phyloP scores from a whole-genome alignment of 2,888 invertebrate species.

The Drosophila incognita region DNA sequence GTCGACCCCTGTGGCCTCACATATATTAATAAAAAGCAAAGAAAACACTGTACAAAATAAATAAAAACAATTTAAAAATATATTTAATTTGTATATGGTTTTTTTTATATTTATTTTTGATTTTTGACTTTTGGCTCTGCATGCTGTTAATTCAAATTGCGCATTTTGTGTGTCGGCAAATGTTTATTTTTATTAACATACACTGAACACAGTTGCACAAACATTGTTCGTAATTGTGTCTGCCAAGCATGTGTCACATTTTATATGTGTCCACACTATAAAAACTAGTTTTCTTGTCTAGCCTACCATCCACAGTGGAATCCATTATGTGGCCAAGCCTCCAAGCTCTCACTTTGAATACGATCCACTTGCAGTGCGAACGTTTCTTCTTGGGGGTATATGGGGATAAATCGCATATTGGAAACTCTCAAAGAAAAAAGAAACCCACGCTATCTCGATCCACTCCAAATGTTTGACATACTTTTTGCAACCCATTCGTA shows the following conservation, averaged over 20 bases:
- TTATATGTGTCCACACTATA: slow-evolving; percentile 25
- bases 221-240: slow-evolving; percentile 68
- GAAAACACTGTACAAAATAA: slow-evolving; percentile 5
- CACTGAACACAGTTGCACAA: slow-evolving; percentile 43
- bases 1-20: slow-evolving; percentile 51
- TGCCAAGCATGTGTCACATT: slow-evolving; percentile 55
- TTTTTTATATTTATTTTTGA: neutral
- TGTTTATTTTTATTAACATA: slow-evolving; percentile 60
- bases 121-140: slow-evolving; percentile 33
- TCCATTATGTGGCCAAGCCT: slow-evolving; percentile 44
- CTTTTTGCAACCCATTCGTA: slow-evolving; percentile 34
- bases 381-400: neutral
- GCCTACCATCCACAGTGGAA: slow-evolving; percentile 37
- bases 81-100: slow-evolving; percentile 1
- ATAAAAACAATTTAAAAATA: slow-evolving; percentile 13
- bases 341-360: slow-evolving; percentile 14
- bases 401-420: slow-evolving; percentile 1
- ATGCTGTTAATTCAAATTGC: slow-evolving; percentile 56
- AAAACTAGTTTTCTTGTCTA: slow-evolving; percentile 55
- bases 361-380: slow-evolving; percentile 14
- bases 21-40: slow-evolving; percentile 8
- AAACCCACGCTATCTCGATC: slow-evolving; percentile 27
- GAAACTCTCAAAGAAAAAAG: slow-evolving; percentile 8
- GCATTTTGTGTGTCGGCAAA: slow-evolving; percentile 46
- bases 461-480: slow-evolving; percentile 45